Base-by-base conservation (phyloP, 2,888 invertebrate genomes). In the Macaria notata region DNA sequence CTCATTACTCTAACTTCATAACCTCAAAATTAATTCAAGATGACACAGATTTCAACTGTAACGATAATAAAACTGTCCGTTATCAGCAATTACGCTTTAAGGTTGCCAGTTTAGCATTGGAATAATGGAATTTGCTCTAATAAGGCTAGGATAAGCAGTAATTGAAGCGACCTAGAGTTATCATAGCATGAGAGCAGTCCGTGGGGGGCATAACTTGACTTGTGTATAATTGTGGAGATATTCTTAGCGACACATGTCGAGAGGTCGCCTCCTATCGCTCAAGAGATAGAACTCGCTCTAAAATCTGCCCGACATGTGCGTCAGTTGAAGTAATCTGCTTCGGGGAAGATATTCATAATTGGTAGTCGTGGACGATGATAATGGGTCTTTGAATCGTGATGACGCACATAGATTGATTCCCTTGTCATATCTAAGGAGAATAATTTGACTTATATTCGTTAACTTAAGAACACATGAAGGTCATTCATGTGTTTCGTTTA, bases 121-220 rank as follows among this genome's bases (percentile, higher is more conserved):
- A 50, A 38, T 43, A 55, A 57, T 79, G 79, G 76, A 81, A 79
- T 78, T 78, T 76, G 61, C 80, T 73, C 75, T 66, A 66, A 68
- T 69, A 69, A 72, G 65, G 67, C 64, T 71, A 68, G 69, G 68
- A 76, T 75, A 76, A 71, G 66, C 65, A 65, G 62, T 72, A 73
- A 79, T 75, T 70, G 63, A 60, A 69, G 65, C 64, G 82, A 84
- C 84, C 83, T 73, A 69, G 52, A 59, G 65, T 78, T 86, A 87
- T 88, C 85, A 57, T 66, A 64, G 72, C 88, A 88, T 84, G 88
- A 82, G 84, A 76, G 79, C 79, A 78, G 75, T 84, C 78, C 86
- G 89, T 89, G 89, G 89, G 89, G 89, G 89, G 82, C 76, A 66
- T 64, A 59, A 66, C 70, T 61, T 69, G 65, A 70, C 69, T 62